Conservation (phyloP, 53 echinoderm and acorn worm genomes). For the Holothuria scabra region DNA sequence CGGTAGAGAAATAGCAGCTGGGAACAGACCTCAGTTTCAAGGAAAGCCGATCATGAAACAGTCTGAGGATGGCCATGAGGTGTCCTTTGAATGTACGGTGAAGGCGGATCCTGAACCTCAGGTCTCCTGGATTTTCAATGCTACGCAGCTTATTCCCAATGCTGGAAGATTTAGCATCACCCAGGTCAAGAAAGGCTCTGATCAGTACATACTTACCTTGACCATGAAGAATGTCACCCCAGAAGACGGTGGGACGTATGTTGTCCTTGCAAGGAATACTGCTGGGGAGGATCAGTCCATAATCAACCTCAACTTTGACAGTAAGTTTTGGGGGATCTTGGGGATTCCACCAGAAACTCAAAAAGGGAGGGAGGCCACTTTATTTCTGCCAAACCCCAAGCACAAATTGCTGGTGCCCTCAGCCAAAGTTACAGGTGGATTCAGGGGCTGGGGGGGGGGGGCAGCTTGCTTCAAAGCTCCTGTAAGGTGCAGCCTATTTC, state of each 20-base stretch:
- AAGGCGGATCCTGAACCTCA: constrained; percentile 74
- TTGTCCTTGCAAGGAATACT: constrained; percentile 71
- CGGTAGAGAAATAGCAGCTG: constrained; percentile 33
- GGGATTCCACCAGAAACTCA: no score
- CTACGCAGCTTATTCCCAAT: constrained; percentile 62
- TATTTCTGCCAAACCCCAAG: no score
- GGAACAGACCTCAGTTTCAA: constrained; percentile 70
- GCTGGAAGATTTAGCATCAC: constrained; percentile 80
- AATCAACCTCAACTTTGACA: constrained; percentile 98
- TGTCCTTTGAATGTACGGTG: constrained; percentile 76
- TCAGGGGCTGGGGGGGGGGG: no score
- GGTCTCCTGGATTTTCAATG: constrained; percentile 78
- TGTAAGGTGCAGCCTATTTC: no score
- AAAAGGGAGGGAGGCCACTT: no score
- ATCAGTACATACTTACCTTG: constrained; percentile 68
- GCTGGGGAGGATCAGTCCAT: constrained; percentile 79
- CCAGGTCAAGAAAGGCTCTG: constrained; percentile 59
- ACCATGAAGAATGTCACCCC: constrained; percentile 80
- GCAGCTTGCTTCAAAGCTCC: no score
- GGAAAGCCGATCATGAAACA: constrained; percentile 87
- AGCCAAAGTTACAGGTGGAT: no score
- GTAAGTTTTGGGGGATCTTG: constrained; percentile 58
- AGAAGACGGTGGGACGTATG: constrained; percentile 86
- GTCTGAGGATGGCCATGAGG: constrained; percentile 77
- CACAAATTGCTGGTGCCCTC: no score